phyloP scores from a whole-genome alignment of 2,888 invertebrate species.

The Loripinus fragilis region DNA sequence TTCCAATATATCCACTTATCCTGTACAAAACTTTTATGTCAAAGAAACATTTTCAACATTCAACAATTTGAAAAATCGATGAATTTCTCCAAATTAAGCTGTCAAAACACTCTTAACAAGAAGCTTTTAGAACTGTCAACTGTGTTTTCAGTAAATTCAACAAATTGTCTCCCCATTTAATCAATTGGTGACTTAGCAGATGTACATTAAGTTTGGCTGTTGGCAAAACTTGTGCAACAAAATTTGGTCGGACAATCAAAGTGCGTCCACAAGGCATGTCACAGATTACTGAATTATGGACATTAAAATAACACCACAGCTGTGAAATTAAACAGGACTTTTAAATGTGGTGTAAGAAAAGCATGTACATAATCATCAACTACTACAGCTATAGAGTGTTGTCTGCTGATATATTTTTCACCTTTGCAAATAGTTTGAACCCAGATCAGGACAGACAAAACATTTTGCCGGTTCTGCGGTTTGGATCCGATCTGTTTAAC shows the following conservation, averaged over 20 bases:
- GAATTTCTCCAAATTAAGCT: not conserved
- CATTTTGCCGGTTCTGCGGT: no score
- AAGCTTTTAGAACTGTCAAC: not conserved
- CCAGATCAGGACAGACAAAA: no score
- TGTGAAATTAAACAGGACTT: not conserved
- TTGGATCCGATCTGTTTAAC: no score
- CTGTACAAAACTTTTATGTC: no score
- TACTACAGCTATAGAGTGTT: no score
- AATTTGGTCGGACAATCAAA: not conserved
- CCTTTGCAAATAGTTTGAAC: no score
- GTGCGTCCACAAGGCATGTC: not conserved
- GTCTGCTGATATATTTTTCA: no score
- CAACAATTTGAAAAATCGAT: no score
- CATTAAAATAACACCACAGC: not conserved
- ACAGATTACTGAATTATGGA: not conserved
- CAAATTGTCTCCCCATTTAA: not conserved
- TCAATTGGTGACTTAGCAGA: conserved; percentile 15
- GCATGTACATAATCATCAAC: no score
- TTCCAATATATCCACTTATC: no score
- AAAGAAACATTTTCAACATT: no score
- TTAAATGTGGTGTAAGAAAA: not conserved
- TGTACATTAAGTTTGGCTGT: conserved; percentile 10
- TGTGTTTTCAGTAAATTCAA: not conserved
- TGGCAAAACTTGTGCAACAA: conserved; percentile 13
- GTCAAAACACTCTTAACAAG: conserved; percentile 10